Evolutionary conservation across 2,113 vertebrate species (phyloP).

Genomic region (Hippolais icterina): DNA sequence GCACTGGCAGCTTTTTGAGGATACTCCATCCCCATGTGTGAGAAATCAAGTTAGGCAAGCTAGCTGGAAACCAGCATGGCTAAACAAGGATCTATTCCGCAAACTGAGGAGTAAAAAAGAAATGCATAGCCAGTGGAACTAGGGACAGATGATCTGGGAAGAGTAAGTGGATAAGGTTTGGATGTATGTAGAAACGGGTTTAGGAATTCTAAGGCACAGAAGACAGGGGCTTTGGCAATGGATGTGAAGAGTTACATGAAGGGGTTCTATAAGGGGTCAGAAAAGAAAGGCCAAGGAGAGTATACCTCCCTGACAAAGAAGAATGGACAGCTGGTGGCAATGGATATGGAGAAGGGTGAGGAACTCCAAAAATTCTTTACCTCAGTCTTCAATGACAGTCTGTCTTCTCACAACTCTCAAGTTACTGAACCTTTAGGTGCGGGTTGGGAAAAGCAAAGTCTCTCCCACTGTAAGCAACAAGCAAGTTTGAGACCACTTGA

Average conservation of each 20-base stretch:
- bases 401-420: not conserved
- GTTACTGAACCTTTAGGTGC: not conserved
- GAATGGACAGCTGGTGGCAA: not conserved
- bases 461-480: not conserved
- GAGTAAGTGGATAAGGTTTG: not conserved
- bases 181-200: not conserved
- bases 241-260: not conserved
- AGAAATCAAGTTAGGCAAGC: not conserved
- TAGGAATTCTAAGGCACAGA: not conserved
- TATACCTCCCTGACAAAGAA: not conserved
- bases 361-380: not conserved
- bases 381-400: not conserved
- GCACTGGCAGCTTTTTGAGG: not conserved
- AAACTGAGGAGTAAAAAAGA: not conserved
- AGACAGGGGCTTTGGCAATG: not conserved
- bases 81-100: not conserved
- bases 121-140: not conserved
- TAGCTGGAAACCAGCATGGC: not conserved
- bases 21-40: not conserved
- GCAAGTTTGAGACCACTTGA: not conserved
- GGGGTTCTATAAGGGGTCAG: not conserved
- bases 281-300: not conserved
- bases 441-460: not conserved
- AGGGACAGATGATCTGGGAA: not conserved
- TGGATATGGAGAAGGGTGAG: not conserved